phyloP scores from a whole-genome alignment of 2,113 vertebrate genomes.

The Chrysochloris asiatica region DNA sequence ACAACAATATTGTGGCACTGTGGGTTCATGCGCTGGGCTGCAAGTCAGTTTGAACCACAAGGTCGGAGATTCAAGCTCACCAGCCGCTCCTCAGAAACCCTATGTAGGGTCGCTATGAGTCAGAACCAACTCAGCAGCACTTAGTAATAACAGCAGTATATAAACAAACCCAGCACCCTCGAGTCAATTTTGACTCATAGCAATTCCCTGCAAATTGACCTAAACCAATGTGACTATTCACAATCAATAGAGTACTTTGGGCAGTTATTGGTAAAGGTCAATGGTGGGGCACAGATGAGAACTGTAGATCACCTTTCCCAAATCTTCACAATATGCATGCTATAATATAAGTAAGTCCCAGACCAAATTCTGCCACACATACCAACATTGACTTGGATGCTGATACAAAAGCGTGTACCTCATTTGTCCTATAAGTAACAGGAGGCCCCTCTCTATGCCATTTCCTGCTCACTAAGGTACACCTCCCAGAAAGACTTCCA shows the following conservation, averaged over 20 bases:
- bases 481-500: background rate
- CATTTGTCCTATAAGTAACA: background rate
- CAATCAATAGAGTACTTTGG: too few species aligned
- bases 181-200: too few species aligned
- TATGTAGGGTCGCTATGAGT: too few species aligned
- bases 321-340: background rate
- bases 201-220: background rate
- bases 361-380: background rate
- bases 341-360: background rate
- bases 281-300: background rate
- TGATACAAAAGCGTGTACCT: background rate
- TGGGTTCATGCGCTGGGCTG: too few species aligned
- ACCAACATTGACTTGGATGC: background rate
- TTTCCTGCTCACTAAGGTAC: fast-evolving
- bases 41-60: too few species aligned
- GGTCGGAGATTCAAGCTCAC: too few species aligned
- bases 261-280: background rate
- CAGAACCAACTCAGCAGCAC: too few species aligned
- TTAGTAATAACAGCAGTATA: too few species aligned
- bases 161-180: too few species aligned
- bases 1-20: too few species aligned
- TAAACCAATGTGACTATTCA: background rate
- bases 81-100: too few species aligned
- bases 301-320: background rate
- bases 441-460: fast-evolving